A percentile compares a stretch with the other conserved stretches of the same genome.
Conservation (phyloP, 92 coral and sea anemone genomes). For the Montipora capitata region DNA sequence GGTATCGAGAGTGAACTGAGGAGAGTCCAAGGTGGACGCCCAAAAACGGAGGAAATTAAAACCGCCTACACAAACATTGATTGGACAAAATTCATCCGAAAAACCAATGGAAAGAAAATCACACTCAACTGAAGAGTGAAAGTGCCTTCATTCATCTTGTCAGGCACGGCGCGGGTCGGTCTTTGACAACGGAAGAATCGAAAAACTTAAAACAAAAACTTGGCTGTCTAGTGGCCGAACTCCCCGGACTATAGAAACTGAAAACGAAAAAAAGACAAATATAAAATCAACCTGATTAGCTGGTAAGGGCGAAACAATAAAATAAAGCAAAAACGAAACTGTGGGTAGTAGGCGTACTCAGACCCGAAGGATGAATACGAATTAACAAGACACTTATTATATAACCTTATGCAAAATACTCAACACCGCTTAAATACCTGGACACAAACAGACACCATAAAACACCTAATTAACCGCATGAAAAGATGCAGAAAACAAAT, state of each 20-base stretch:
- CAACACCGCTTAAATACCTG: neutral
- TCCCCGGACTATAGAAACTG: neutral
- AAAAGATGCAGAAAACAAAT: neutral
- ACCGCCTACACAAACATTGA: neutral
- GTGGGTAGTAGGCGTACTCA: no score
- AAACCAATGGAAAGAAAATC: constrained; percentile 20
- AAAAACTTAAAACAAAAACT: neutral
- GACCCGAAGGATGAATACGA: no score
- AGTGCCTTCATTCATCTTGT: constrained; percentile 16
- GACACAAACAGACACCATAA: neutral
- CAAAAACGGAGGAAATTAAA: neutral
- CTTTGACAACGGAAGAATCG: neutral
- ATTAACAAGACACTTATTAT: neutral
- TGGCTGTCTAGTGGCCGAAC: neutral
- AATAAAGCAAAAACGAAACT: no score
- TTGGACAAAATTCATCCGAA: neutral
- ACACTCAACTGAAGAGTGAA: constrained; percentile 8
- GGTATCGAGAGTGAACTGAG: no score
- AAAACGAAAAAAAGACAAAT: neutral
- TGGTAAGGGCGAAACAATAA: no score
- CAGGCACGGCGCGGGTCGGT: neutral
- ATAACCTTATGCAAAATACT: neutral
- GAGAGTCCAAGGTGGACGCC: no score
- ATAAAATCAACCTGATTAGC: no score
- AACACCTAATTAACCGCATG: neutral